Base-by-base conservation (phyloP, 2,888 invertebrate genomes). In the Hecatera dysodea region DNA sequence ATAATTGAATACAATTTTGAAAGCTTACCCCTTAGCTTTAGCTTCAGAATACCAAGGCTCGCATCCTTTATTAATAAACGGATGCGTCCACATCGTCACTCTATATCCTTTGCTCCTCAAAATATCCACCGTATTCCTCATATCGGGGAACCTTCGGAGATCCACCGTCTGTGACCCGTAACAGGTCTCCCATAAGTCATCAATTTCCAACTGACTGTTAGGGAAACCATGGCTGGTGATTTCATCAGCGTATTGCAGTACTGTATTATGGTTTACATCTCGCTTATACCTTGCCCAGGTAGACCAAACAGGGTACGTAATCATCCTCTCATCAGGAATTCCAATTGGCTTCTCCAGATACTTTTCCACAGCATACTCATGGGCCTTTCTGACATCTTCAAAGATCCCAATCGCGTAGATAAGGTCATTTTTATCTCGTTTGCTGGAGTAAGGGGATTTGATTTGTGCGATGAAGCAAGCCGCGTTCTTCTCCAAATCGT, bases 291-390 rank as follows among this genome's bases (percentile, higher is more conserved):
- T 90, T 0, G 97, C 97, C 97, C 97, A 97, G 0, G 97, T 97
- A 0, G 97, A 97, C 97, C 97, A 97, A 78, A 97, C 96, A 0
- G 97, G 97, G 72, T 96, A 92, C 9, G 90, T 90, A 8, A 97
- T 95, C 94, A 97, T 96, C 24, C 91, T 87, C 50, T 94, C 91
- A 84, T 97, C 96, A 0, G 97, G 97, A 39, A 96, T 90, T 0
- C 94, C 96, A 0, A 88, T 90, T 0, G 98, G 97, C 81, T 96
- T 96, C 0, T 95, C 94, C 53, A 97, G 90, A 80, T 97, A 96
- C n/a, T 94, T 95, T n/a, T 95, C 91, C 0, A 97, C 94, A 0
- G 97, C 97, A 79, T 96, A 96, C 83, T 96, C 94, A 75, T 97
- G 97, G 0, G 97, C 97, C 27, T 92, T 88, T 60, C 96, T 95